phyloP scores from a whole-genome alignment of 2,888 invertebrate species.

The Thera britannica region DNA sequence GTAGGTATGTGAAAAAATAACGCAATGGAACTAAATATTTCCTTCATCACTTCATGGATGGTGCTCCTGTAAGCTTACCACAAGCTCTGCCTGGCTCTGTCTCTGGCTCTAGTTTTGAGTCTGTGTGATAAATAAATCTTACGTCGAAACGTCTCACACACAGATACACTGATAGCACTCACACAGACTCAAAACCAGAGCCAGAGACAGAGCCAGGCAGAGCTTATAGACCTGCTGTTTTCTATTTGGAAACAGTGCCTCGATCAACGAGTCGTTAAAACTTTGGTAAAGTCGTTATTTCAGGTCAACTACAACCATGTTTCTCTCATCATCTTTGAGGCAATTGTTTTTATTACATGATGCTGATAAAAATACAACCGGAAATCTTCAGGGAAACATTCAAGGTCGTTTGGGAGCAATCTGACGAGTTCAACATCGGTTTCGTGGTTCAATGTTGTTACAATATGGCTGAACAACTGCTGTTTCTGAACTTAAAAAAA shows the following conservation, averaged over 20 bases:
- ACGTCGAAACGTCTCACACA: too few species aligned
- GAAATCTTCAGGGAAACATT: conserved; percentile 16
- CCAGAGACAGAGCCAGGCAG: too few species aligned
- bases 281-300: conserved; percentile 15
- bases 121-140: too few species aligned
- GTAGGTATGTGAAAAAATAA: too few species aligned
- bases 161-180: too few species aligned
- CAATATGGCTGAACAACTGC: too few species aligned
- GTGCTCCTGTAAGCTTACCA: too few species aligned
- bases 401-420: conserved; percentile 9
- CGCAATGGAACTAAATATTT: not conserved
- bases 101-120: too few species aligned
- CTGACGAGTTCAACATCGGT: conserved; percentile 1
- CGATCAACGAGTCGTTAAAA: conserved; percentile 10
- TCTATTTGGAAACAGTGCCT: conserved; percentile 1
- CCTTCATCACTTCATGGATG: not conserved
- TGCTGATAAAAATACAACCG: conserved; percentile 11
- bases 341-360: conserved; percentile 9
- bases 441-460: conserved; percentile 16
- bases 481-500: too few species aligned
- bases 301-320: conserved; percentile 3
- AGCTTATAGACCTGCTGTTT: not conserved
- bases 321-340: conserved; percentile 14
- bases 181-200: too few species aligned
- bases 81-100: too few species aligned